These are phyloP conservation scores for Stratiomys singularior DNA, from an alignment of 2,888 invertebrate genomes.

Conservation along the genomic window DNA sequence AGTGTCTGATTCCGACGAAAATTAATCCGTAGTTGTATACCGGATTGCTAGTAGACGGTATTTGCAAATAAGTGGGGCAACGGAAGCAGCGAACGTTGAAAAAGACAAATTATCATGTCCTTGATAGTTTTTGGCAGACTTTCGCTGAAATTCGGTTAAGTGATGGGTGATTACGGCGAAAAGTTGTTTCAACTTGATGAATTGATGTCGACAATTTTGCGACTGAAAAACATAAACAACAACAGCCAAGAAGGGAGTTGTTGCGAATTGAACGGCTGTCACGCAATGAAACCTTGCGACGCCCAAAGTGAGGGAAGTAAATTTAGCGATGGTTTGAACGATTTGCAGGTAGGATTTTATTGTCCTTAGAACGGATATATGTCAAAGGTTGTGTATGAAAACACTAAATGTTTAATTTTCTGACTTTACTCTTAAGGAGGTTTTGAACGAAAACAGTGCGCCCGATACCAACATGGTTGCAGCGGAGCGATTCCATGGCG, in stretches of 20 bases:
- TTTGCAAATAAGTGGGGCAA: neutral
- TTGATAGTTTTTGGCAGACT: neutral
- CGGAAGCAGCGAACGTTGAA: neutral
- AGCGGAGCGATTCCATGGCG: neutral
- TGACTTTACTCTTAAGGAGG: neutral
- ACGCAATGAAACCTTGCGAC: constrained; percentile 47
- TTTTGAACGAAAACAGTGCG: constrained; percentile 23
- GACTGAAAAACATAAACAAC: constrained; percentile 46
- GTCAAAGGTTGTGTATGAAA: neutral
- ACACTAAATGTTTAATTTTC: neutral
- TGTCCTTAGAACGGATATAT: neutral
- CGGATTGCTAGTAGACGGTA: neutral
- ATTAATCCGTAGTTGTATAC: neutral
- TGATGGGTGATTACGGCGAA: constrained; percentile 34
- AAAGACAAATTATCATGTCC: neutral
- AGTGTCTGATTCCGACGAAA: neutral
- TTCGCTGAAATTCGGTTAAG: constrained; percentile 14
- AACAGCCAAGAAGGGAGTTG: constrained; percentile 42
- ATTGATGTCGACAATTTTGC: constrained; percentile 42
- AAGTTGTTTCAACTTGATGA: neutral
- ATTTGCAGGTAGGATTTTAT: neutral
- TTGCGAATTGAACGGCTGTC: constrained; percentile 45
- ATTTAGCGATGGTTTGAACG: constrained; percentile 1
- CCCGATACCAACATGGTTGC: neutral
- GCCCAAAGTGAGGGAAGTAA: neutral